Conservation (phyloP, 2,113 vertebrate genomes). For the Pseudorasbora parva region DNA sequence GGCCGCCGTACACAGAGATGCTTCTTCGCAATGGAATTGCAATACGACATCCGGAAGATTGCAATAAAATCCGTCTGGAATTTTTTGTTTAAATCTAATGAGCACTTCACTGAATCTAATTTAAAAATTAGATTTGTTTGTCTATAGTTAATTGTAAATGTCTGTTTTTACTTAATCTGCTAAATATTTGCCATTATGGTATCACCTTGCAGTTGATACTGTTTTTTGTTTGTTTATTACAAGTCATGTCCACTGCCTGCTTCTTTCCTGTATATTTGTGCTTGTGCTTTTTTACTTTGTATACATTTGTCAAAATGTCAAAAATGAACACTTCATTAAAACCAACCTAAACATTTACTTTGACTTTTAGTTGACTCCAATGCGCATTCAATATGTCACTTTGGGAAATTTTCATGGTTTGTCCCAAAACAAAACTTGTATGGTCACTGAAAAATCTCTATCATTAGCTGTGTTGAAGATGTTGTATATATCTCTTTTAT, state of each 20-base stretch:
- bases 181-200: neutral
- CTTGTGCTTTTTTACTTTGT: neutral
- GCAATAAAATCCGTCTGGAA: slow-evolving; percentile 83
- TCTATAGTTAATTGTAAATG: too few relatives aligned
- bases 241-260: neutral
- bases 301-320: neutral
- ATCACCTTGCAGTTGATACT: neutral
- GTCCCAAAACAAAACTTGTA: too few relatives aligned
- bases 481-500: too few relatives aligned
- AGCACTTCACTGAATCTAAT: neutral
- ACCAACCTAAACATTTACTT: neutral
- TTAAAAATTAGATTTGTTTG: neutral
- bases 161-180: neutral
- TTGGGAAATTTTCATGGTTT: too few relatives aligned
- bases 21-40: slow-evolving; percentile 85
- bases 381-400: too few relatives aligned
- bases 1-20: slow-evolving; percentile 92
- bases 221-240: neutral
- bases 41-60: slow-evolving; percentile 86
- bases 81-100: slow-evolving; percentile 67
- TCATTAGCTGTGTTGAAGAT: too few relatives aligned
- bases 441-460: too few relatives aligned
- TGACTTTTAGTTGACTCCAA: neutral
- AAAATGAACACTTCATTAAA: neutral
- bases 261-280: neutral